These are phyloP conservation scores for Anas flavirostris DNA, from an alignment of 2,797 vertebrate species.

Conservation along the genomic window DNA sequence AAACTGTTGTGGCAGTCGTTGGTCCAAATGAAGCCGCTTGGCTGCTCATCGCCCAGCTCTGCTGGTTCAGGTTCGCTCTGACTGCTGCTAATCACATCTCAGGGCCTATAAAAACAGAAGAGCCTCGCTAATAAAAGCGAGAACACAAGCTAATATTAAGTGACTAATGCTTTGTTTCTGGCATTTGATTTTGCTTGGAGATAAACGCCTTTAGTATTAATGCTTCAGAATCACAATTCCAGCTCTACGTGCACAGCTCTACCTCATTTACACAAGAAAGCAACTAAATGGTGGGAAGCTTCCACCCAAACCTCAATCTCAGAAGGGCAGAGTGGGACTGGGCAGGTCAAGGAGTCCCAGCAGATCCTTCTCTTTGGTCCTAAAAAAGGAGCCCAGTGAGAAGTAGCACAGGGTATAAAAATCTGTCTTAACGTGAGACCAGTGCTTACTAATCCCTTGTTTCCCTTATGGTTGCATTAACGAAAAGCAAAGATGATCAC, in stretches of 20 bases:
- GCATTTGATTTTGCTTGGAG: not conserved
- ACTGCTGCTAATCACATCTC: slow-evolving; percentile 4
- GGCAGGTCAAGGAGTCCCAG: not conserved
- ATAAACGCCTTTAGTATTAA: not conserved
- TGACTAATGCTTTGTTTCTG: not conserved
- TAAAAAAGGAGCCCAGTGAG: not conserved
- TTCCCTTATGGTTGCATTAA: not conserved
- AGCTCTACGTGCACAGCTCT: not conserved
- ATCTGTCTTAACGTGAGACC: not conserved
- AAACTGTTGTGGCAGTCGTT: not conserved
- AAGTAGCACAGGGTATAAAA: not conserved
- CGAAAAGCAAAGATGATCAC: slow-evolving; percentile 12
- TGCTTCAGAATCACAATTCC: not conserved
- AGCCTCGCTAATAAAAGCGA: slow-evolving; percentile 1
- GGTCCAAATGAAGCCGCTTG: not conserved
- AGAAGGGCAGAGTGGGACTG: not conserved
- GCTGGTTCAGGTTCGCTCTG: not conserved
- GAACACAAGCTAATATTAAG: not conserved
- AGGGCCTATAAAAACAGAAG: slow-evolving; percentile 40
- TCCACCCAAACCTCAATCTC: not conserved
- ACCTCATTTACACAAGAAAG: not conserved
- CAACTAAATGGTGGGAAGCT: not conserved
- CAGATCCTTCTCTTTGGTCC: not conserved
- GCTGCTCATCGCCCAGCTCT: not conserved
- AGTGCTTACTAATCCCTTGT: slow-evolving; percentile 1